Percentiles rank a stretch among this genome's conserved stretches.
Evolutionary conservation across 64 coral and sea anemone species (phyloP).

Genomic region (Pocillopora damicornis): DNA sequence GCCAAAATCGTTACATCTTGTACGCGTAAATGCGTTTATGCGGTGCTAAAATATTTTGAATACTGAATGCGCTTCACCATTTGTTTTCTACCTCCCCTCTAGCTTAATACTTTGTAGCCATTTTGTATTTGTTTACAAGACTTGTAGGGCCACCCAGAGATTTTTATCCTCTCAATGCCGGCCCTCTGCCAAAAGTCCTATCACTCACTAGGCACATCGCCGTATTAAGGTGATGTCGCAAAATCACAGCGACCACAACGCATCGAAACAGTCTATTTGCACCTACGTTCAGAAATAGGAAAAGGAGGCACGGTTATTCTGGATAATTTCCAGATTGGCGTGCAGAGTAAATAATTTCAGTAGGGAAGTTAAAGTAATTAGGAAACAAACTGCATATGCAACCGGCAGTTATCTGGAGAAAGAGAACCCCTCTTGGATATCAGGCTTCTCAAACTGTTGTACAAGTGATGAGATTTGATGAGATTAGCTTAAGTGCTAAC

Average conservation of each 20-base stretch:
- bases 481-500: not conserved
- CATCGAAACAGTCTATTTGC: not conserved
- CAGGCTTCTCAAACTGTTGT: not conserved
- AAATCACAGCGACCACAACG: not conserved
- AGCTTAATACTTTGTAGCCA: constrained; percentile 1
- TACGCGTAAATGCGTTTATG: not conserved
- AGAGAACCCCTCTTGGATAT: not conserved
- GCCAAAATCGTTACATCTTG: constrained; percentile 6
- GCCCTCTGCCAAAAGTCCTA: not conserved
- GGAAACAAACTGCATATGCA: not conserved
- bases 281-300: not conserved
- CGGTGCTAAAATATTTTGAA: constrained; percentile 22
- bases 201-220: not conserved
- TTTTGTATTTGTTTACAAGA: constrained; percentile 27
- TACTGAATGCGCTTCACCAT: not conserved
- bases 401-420: not conserved
- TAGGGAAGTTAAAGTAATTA: not conserved
- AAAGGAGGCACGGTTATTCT: not conserved
- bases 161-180: not conserved
- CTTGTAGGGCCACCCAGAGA: not conserved
- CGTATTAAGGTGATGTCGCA: not conserved
- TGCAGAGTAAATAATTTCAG: not conserved
- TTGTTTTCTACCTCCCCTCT: not conserved
- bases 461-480: not conserved
- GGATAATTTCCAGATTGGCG: not conserved